Evolutionary conservation across 2,888 invertebrate species (phyloP), one percentile per base, ranked within the genome.

Genomic region (Diplazon laetatorius): DNA sequence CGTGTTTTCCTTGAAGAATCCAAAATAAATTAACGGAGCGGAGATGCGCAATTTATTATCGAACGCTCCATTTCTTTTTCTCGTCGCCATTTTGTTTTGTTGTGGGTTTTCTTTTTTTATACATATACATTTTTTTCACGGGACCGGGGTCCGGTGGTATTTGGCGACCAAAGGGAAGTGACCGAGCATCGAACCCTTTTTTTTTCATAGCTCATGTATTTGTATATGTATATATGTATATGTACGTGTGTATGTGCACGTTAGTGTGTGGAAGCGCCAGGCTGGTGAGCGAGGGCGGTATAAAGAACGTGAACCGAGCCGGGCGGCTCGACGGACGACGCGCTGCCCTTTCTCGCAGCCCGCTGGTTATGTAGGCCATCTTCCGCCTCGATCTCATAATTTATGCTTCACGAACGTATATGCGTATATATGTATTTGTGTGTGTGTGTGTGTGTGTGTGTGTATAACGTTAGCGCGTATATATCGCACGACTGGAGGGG

Each of bases 351-450:
- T 88, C 87, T 88, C 86, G 87, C 85, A 85, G 86, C 82, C 80
- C 85, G 86, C 30, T 86, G 87, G 81, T 73, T 87, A 89, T 87
- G 82, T 89, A 88, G 89, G 89, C 85, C 89, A 89, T 88, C 89
- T 85, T 87, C 84, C 83, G 85, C 84, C 86, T 85, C 84, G 82
- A 86, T 87, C 87, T 87, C 85, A 85, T 88, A 83, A 87, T 87
- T 87, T 82, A 86, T 86, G 82, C 79, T 60, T 52, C 57, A 62
- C 71, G 62, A 69, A 42, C 30, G 18, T 69, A 52, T 50, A 62
- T n/a, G n/a, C n/a, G n/a, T n/a, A n/a, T n/a, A n/a, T n/a, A n/a
- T n/a, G n/a, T n/a, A n/a, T n/a, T n/a, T n/a, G n/a, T n/a, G n/a
- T n/a, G n/a, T n/a, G n/a, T n/a, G n/a, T n/a, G n/a, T n/a, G n/a